A percentile compares a stretch with the other conserved stretches of the same genome.
These are phyloP conservation scores for Hydrotaea diabolus DNA, from an alignment of 2,888 invertebrate species.

Conservation along the genomic window DNA sequence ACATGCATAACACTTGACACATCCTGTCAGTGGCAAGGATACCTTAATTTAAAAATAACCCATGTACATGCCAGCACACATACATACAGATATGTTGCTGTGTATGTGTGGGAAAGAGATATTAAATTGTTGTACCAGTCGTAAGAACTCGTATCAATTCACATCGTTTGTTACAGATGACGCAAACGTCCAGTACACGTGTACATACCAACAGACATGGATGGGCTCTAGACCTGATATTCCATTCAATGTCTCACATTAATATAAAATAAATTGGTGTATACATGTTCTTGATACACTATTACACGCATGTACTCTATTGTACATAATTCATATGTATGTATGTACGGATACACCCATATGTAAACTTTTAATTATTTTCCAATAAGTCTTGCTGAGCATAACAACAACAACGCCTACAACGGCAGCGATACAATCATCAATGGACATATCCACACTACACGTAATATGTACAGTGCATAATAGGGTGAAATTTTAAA, in stretches of 20 bases:
- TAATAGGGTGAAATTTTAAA: too few species aligned
- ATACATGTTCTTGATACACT: conserved; percentile 30
- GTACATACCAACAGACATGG: too few species aligned
- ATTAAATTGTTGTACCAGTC: background rate
- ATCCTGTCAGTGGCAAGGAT: background rate
- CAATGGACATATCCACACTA: too few species aligned
- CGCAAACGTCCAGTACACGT: background rate
- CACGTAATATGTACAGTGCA: too few species aligned
- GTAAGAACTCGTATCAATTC: background rate
- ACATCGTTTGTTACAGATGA: background rate
- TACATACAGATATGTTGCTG: background rate
- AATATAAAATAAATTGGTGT: conserved; percentile 21
- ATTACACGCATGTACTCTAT: too few species aligned
- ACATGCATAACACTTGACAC: conserved; percentile 4
- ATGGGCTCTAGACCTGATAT: too few species aligned
- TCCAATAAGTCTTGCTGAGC: too few species aligned
- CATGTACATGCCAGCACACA: background rate
- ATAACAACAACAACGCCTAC: too few species aligned
- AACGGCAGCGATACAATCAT: too few species aligned
- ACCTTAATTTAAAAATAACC: background rate
- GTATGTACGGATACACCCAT: too few species aligned
- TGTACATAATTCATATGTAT: too few species aligned
- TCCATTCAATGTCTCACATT: background rate
- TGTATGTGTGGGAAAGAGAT: background rate
- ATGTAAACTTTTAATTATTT: too few species aligned